A percentile compares a stretch with the other conserved stretches of the same genome.
phyloP scores from a whole-genome alignment of 2,888 invertebrate genomes.

The Metacarcinus magister region DNA sequence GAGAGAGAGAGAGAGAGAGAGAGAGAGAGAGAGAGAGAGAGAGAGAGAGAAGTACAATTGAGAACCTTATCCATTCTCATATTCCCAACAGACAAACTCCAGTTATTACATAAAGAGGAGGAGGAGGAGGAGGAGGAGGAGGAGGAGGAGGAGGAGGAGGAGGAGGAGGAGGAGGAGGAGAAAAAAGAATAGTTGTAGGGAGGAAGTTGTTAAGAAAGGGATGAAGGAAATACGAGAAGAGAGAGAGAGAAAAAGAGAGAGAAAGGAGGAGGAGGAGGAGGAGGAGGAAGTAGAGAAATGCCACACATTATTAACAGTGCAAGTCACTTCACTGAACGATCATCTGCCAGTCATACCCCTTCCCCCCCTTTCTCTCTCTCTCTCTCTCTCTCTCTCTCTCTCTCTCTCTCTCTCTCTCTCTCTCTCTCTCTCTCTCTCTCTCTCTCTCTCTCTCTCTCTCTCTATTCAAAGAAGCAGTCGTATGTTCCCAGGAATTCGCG shows the following conservation, averaged over 20 bases:
- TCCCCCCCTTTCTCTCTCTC: background rate
- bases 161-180: too few species aligned
- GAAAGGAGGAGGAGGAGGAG: background rate
- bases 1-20: background rate
- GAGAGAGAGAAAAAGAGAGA: background rate
- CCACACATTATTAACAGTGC: background rate
- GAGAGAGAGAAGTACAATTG: too few species aligned
- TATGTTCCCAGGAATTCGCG: background rate
- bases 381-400: conserved; percentile 26
- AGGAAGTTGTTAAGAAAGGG: background rate
- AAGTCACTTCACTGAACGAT: background rate
- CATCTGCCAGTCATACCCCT: background rate
- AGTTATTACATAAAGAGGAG: background rate
- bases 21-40: background rate
- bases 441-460: conserved; percentile 26
- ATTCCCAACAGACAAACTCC: background rate
- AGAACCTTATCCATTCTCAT: background rate
- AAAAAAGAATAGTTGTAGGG: too few species aligned
- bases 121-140: background rate
- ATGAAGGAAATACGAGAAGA: background rate
- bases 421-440: conserved; percentile 26
- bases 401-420: conserved; percentile 26
- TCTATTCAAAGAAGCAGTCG: background rate
- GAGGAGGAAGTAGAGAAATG: conserved; percentile 23
- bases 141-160: background rate